Base-by-base conservation (phyloP, 2,797 vertebrate genomes). In the Galaxias olidus region DNA sequence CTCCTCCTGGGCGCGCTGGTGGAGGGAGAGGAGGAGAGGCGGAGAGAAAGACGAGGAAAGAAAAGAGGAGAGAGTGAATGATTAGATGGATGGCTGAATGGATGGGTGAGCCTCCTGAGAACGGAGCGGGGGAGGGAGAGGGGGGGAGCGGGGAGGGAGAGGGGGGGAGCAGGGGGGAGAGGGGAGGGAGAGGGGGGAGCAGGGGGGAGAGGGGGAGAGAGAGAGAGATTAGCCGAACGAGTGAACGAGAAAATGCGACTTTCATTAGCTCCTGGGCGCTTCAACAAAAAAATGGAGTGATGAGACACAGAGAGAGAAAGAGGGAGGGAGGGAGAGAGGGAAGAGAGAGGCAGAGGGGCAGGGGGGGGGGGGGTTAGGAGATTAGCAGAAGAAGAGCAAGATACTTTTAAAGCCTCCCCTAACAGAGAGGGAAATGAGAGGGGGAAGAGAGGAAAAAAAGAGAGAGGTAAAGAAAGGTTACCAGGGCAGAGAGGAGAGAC, bases 1-100 rank as follows among this genome's bases (percentile, higher is more conserved):
- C 77, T 99, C 97, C 57, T 98, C 97, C 83, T 95, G 96, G 60
- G 96, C 97, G 83, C 95, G 94, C 97, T 99, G 87, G 0, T 71
- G 74, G 41, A 43, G 7, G 1, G 1, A 63, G 12, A 54, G 0
- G 44, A 10, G 50, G 30, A 65, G 41, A n/a, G 59, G 5, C 50
- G 63, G 42, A 63, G 63, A 69, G 55, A n/a, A 56, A 50, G 18
- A 67, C 20, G 10, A 66, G 48, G 46, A 59, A 42, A 53, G 44
- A n/a, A 15, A 57, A 42, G 20, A 40, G 20, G 9, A 43, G 9
- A 9, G n/a, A 42, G 18, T 30, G 60, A 50, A 9, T 9, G 20
- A n/a, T 7, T 1, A 30, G 17, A 55, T 11, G 13, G 19, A 55
- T 30, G 30, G 30, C 3, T 30, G 30, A 30, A 30, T 30, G 30